Evolutionary conservation across 2,797 vertebrate species (phyloP), one percentile per base, ranked within the genome.

Genomic region (Centropyge bicolor): DNA sequence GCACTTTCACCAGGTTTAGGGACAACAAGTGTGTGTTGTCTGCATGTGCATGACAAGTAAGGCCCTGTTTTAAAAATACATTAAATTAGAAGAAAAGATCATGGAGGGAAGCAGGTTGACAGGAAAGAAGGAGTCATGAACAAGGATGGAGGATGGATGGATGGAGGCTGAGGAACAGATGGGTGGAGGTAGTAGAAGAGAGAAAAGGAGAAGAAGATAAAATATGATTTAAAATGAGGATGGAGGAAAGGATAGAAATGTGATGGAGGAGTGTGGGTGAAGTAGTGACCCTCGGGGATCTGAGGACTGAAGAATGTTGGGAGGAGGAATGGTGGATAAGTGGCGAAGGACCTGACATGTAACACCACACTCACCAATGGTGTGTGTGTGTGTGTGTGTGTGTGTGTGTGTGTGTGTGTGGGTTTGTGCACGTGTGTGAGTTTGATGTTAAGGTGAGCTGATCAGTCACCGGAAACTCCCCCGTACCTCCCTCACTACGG

Each of bases 391-490:
- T 82, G 60, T 71, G 49, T 41, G 77, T 74, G 67, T 46, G 41
- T 22, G 51, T 48, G 52, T 70, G 71, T 49, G 73, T n/a, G n/a
- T 82, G 60, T 71, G 49, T 41, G 77, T 74, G 67, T 46, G 41
- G 22, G 51, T 48, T 56, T 70, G 71, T 49, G 73, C 51, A 69
- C 57, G 55, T 76, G 67, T 70, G 70, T 16, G 31, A n/a, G 22
- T 88, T 88, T 90, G 90, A 93, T 20, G 70, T 70, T 90, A 82
- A 92, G 89, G 84, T 90, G 82, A 91, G 76, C 69, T 89, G 91
- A 91, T 88, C 82, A 83, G 82, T 83, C 72, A 83, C 76, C 66
- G 70, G 84, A 90, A 88, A 79, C 82, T 80, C 79, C 85, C 74
- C 64, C 65, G 51, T 86, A 80, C 81, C 78, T 69, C 64, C 82